Evolutionary conservation across 2,888 invertebrate species (phyloP).

Genomic region (Ornithoptera alexandrae): DNA sequence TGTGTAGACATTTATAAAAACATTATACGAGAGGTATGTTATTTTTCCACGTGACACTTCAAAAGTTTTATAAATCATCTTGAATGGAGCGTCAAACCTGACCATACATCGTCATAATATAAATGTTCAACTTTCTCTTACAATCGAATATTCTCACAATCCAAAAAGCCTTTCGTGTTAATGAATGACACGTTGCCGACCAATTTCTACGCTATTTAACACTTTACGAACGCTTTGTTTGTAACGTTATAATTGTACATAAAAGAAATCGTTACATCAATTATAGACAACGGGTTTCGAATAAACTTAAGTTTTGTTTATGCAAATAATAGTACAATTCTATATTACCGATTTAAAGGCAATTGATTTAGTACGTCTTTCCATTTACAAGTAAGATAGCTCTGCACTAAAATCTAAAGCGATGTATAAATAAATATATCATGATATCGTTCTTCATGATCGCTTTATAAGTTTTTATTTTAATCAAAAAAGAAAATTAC

Average conservation of each 20-base stretch:
- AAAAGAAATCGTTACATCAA: constrained; percentile 28
- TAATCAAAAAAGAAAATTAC: background rate
- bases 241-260: constrained; percentile 28
- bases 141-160: constrained; percentile 27
- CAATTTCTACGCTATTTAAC: constrained; percentile 28
- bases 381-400: background rate
- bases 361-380: background rate
- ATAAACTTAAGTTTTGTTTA: constrained; percentile 10
- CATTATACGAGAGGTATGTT: background rate
- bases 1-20: background rate
- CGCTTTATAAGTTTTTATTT: background rate
- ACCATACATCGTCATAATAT: constrained; percentile 12
- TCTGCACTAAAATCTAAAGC: background rate
- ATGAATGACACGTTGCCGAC: constrained; percentile 26
- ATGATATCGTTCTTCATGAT: background rate
- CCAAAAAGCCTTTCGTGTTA: constrained; percentile 23
- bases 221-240: constrained; percentile 28
- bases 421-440: background rate
- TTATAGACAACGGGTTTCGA: constrained; percentile 28
- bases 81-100: constrained; percentile 12
- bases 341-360: background rate
- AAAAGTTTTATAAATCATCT: constrained; percentile 12
- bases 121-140: constrained; percentile 24
- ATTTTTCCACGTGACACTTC: background rate
- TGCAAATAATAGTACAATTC: background rate